phyloP scores from a whole-genome alignment of 2,888 invertebrate genomes.

The Parnassius smintheus region DNA sequence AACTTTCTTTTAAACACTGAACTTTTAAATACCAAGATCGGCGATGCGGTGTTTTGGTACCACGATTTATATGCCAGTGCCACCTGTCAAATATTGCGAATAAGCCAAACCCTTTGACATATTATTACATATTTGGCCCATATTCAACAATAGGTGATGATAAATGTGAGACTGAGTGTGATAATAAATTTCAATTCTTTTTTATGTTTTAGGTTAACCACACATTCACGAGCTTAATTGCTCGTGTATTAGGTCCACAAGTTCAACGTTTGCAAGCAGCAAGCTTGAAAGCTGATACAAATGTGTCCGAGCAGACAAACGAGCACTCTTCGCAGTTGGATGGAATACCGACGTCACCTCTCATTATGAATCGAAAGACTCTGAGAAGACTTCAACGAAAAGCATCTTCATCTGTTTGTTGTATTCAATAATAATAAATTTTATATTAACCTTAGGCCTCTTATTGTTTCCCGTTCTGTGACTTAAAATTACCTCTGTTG shows the following conservation, averaged over 20 bases:
- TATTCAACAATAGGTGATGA: no score
- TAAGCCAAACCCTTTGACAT: no score
- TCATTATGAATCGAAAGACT: slow-evolving; percentile 71
- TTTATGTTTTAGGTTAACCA: slow-evolving; percentile 79
- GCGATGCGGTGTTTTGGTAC: no score
- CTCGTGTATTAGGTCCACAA: slow-evolving; percentile 52
- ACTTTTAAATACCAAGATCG: no score
- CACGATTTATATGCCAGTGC: no score
- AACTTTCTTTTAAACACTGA: no score
- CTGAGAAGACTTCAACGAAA: slow-evolving; percentile 60
- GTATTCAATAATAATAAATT: slow-evolving; percentile 63
- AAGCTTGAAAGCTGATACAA: slow-evolving; percentile 40
- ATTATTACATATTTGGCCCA: no score
- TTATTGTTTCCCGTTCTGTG: not conserved
- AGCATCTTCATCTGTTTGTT: slow-evolving; percentile 76
- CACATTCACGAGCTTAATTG: slow-evolving; percentile 85
- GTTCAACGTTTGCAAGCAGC: slow-evolving; percentile 41
- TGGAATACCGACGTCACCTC: slow-evolving; percentile 45
- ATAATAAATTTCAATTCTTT: no score
- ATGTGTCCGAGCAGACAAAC: slow-evolving; percentile 33
- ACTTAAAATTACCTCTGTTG: no score
- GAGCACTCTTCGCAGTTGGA: slow-evolving; percentile 33
- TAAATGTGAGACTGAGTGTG: no score
- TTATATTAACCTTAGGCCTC: not conserved
- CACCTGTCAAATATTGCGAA: no score